Base-by-base conservation (phyloP, 2,888 invertebrate genomes). In the Scotopteryx bipunctaria region DNA sequence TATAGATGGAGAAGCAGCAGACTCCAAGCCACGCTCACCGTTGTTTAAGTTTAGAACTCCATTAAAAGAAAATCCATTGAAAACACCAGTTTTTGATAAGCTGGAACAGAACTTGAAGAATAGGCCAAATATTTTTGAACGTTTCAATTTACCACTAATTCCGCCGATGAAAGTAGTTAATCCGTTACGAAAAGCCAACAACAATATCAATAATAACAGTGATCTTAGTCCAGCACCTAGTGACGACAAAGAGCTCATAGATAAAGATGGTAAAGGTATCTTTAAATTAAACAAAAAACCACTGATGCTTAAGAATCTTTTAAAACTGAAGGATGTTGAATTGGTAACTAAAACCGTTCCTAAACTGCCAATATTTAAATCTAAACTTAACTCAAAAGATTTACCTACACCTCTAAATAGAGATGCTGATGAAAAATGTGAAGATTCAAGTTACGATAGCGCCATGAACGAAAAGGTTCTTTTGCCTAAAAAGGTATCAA, bases 311-410 rank as follows among this genome's bases (percentile, higher is more conserved):
- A 73, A 70, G 57, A 73, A 75, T 44, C 59, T 80, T 27, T 51
- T 78, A 1, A 82, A 83, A 35, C 61, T 83, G 33, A 77, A 66
- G 61, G 82, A 83, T 23, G 77, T 81, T 4, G 73, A 73, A 23
- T 50, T 73, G 0, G 37, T 73, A 11, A 55, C 55, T 27, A 57
- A 53, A 52, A 45, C 31, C 25, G 25, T 23, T 21, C 43, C 25
- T 25, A 57, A 45, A 23, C 45, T 36, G 33, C 21, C 50, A 23
- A 14, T 43, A 13, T 29, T 23, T 17, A 54, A 49, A 14, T 31
- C 53, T 5, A 55, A 43, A 14, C 23, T 48, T 0, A 41, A 51
- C 5, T n/a, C 25, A 15, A 46, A 55, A 15, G 21, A 43, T 1
- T 11, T 32, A 11, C 50, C 48, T 27, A 23, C 21, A 13, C 13